Evolutionary conservation across 1,140 invertebrate species (phyloP).

Genomic region (Campodea augens): DNA sequence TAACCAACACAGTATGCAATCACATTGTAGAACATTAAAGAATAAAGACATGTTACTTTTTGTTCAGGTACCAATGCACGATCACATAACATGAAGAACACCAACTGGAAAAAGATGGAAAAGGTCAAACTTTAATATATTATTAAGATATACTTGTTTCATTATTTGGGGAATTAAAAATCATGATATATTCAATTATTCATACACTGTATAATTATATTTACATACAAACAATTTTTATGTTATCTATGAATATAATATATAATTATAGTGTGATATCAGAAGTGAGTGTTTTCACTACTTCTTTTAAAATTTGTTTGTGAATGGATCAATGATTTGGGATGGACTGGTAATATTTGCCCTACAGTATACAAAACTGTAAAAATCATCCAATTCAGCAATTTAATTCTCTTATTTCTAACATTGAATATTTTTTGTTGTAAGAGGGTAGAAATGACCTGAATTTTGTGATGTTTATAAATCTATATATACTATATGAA

Average conservation of each 20-base stretch:
- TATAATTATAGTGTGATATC: no score
- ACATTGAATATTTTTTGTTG: no score
- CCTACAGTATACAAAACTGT: no score
- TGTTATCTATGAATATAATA: neutral
- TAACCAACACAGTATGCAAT: slow-evolving; percentile 54
- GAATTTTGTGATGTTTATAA: no score
- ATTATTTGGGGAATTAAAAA: neutral
- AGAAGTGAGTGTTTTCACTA: no score
- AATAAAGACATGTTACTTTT: slow-evolving; percentile 45
- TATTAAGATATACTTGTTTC: neutral
- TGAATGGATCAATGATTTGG: no score
- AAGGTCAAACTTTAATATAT: slow-evolving; percentile 2
- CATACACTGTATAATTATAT: neutral
- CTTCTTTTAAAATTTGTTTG: no score
- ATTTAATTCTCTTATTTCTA: no score
- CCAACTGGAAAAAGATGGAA: slow-evolving; percentile 31
- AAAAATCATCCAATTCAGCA: no score
- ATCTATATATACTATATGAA: no score
- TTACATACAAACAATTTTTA: neutral
- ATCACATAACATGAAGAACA: slow-evolving; percentile 52
- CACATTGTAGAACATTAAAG: slow-evolving; percentile 62
- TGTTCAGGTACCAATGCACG: slow-evolving; percentile 36
- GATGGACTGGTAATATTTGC: no score
- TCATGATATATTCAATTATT: neutral
- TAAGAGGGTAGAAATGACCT: no score